These are phyloP conservation scores for Manis crassicaudata DNA, from an alignment of 2,797 vertebrate species.

Conservation along the genomic window DNA sequence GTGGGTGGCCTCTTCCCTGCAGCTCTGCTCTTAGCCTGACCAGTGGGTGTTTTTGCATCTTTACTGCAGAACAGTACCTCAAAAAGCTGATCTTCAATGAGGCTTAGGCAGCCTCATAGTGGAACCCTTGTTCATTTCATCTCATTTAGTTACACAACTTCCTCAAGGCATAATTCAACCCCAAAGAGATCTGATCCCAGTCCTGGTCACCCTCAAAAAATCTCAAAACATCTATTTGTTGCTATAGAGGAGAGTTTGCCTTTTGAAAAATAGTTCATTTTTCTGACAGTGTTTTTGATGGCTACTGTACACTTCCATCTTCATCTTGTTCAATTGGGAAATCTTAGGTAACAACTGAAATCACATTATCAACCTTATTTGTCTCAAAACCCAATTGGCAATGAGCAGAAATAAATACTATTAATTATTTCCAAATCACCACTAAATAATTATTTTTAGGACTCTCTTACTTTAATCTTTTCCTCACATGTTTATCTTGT, in stretches of 20 bases:
- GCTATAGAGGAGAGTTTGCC: not conserved
- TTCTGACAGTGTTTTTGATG: not conserved
- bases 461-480: not conserved
- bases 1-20: not conserved
- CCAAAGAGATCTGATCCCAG: not conserved
- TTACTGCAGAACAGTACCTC: not conserved
- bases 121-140: not conserved
- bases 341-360: not conserved
- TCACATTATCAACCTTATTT: not conserved
- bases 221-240: not conserved
- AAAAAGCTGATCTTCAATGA: not conserved
- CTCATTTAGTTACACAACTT: not conserved
- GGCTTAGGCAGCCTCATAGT: too few species aligned
- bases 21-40: not conserved
- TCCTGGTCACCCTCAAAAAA: not conserved
- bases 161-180: not conserved
- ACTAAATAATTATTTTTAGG: not conserved
- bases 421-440: not conserved
- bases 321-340: not conserved
- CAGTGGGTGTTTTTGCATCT: not conserved
- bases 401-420: not conserved
- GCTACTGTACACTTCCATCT: not conserved
- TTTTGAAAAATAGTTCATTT: not conserved
- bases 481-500: constrained; percentile 9
- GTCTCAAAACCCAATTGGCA: not conserved